Evolutionary conservation across 2,888 invertebrate genomes (phyloP).

Genomic region (Agrypnus murinus): DNA sequence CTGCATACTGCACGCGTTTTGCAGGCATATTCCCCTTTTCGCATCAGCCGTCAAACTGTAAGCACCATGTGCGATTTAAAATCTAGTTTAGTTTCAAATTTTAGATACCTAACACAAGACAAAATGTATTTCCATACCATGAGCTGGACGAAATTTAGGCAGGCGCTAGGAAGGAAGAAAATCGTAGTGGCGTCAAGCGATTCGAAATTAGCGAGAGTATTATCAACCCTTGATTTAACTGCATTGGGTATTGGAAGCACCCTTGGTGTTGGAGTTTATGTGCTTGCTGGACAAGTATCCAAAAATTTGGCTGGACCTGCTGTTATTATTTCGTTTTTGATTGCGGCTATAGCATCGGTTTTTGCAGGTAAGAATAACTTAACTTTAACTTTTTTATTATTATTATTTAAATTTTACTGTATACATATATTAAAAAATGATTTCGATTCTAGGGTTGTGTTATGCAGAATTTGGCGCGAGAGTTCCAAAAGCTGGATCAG

Average conservation of each 20-base stretch:
- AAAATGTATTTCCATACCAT: constrained; percentile 50
- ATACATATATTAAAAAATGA: background rate
- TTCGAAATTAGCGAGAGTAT: constrained; percentile 79
- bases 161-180: constrained; percentile 70
- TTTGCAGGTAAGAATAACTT: constrained; percentile 82
- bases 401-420: too few species aligned
- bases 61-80: constrained; percentile 35
- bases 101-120: constrained; percentile 9
- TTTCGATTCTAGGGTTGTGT: constrained; percentile 79
- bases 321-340: constrained; percentile 88
- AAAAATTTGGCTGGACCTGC: constrained; percentile 89
- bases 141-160: constrained; percentile 59
- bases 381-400: background rate
- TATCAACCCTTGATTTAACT: constrained; percentile 88
- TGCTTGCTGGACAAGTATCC: constrained; percentile 89
- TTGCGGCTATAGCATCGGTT: constrained; percentile 92
- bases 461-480: constrained; percentile 94
- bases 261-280: constrained; percentile 93
- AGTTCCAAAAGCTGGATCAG: constrained; percentile 93
- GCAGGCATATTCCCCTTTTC: background rate
- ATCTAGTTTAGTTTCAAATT: constrained; percentile 17
- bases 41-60: background rate
- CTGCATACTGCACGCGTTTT: too few species aligned
- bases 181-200: constrained; percentile 68
- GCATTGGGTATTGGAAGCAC: constrained; percentile 88